Evolutionary conservation across 2,888 invertebrate species (phyloP).

Genomic region (Parapristionchus giblindavisi): DNA sequence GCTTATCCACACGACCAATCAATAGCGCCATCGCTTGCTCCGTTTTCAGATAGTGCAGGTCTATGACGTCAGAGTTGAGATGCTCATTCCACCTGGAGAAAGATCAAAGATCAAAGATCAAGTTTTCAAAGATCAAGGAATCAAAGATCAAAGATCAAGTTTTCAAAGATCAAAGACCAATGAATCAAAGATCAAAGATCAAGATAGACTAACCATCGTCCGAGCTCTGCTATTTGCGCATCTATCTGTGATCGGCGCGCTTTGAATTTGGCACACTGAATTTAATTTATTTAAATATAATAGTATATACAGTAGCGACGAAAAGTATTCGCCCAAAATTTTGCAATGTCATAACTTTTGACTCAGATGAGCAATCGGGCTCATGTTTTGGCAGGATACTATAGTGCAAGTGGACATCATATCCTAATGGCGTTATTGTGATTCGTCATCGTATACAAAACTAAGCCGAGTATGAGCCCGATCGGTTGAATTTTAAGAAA

Average conservation of each 20-base stretch:
- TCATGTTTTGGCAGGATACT: too few species aligned
- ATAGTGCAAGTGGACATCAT: too few species aligned
- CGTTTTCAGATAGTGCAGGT: constrained; percentile 7
- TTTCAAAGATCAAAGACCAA: background rate
- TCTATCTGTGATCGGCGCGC: background rate
- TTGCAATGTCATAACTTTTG: too few species aligned
- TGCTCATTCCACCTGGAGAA: constrained; percentile 13
- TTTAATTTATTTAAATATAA: too few species aligned
- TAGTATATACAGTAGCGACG: too few species aligned
- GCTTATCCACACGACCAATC: too few species aligned
- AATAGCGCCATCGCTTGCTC: constrained; percentile 19
- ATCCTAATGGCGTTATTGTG: too few species aligned
- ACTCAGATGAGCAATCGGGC: too few species aligned
- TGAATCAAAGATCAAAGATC: background rate
- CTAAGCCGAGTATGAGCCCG: too few species aligned
- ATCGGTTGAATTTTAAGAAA: too few species aligned
- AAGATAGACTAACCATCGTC: background rate
- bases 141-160: background rate
- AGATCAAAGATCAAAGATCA: constrained; percentile 16
- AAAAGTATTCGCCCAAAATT: too few species aligned
- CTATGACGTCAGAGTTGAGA: constrained; percentile 7
- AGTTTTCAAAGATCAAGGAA: constrained; percentile 9
- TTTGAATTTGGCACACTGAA: background rate
- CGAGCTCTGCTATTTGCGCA: background rate
- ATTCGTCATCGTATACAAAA: too few species aligned